These are phyloP conservation scores for Coracopsis vasa DNA, from an alignment of 2,113 vertebrate species.

Conservation along the genomic window DNA sequence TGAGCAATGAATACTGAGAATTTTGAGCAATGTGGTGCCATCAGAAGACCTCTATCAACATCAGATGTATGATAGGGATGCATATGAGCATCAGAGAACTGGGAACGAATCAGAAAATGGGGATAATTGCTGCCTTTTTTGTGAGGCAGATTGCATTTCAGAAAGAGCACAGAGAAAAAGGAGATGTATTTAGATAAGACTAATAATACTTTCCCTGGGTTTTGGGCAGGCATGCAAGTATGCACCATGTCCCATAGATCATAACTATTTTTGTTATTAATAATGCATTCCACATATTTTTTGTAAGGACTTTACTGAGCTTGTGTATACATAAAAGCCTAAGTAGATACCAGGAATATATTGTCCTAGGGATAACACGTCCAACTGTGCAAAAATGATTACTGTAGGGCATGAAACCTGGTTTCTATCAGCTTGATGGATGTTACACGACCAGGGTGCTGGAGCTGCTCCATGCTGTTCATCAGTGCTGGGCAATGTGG, in stretches of 20 bases:
- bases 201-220: not conserved
- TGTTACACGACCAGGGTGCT: not conserved
- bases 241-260: not conserved
- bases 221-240: not conserved
- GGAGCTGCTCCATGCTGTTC: not conserved
- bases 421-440: not conserved
- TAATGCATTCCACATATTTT: not conserved
- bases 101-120: not conserved
- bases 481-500: not conserved
- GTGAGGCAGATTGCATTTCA: constrained; percentile 2
- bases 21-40: not conserved
- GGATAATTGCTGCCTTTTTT: constrained; percentile 27
- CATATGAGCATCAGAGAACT: not conserved
- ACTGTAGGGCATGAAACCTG: not conserved
- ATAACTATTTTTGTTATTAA: not conserved
- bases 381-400: constrained; percentile 14
- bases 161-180: not conserved
- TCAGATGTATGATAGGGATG: not conserved
- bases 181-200: not conserved
- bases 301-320: not conserved
- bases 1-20: not conserved
- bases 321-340: not conserved
- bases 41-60: not conserved
- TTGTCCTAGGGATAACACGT: not conserved
- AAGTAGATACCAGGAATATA: not conserved